A percentile compares a stretch with the other conserved stretches of the same genome.
Evolutionary conservation across 2,888 invertebrate genomes (phyloP).

Genomic region (Timema podura): DNA sequence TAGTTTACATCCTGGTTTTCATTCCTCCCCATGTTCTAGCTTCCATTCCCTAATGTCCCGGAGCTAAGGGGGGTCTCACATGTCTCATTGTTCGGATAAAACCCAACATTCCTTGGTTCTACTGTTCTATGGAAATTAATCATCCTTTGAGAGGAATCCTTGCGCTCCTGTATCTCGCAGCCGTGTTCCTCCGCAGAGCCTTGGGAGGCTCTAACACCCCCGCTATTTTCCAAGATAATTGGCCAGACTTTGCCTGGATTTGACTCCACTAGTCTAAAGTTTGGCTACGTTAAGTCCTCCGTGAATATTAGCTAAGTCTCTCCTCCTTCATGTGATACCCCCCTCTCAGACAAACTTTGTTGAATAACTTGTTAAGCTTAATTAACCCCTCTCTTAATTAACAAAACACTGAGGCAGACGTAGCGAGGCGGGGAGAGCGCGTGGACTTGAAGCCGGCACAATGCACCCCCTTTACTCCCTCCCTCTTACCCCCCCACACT

Average conservation of each 20-base stretch:
- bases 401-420: slow-evolving; percentile 31
- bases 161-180: no score
- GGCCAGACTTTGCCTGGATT: slow-evolving; percentile 27
- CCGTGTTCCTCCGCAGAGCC: no score
- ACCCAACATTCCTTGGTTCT: no score
- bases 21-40: no score
- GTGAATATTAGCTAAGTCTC: slow-evolving; percentile 24
- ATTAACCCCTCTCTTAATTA: slow-evolving; percentile 34
- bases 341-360: slow-evolving; percentile 29
- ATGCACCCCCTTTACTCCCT: neutral
- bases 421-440: neutral
- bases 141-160: no score
- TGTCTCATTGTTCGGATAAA: no score
- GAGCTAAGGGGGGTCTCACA: no score
- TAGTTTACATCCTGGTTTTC: no score
- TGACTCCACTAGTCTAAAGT: slow-evolving; percentile 19
- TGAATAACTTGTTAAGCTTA: slow-evolving; percentile 34
- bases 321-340: slow-evolving; percentile 2
- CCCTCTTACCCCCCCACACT: neutral
- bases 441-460: slow-evolving; percentile 10
- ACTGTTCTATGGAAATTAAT: no score
- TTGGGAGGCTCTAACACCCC: no score
- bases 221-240: slow-evolving; percentile 26
- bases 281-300: slow-evolving; percentile 17
- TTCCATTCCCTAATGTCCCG: no score